Evolutionary conservation across 2,797 vertebrate species (phyloP).

Genomic region (Apogon talboti): DNA sequence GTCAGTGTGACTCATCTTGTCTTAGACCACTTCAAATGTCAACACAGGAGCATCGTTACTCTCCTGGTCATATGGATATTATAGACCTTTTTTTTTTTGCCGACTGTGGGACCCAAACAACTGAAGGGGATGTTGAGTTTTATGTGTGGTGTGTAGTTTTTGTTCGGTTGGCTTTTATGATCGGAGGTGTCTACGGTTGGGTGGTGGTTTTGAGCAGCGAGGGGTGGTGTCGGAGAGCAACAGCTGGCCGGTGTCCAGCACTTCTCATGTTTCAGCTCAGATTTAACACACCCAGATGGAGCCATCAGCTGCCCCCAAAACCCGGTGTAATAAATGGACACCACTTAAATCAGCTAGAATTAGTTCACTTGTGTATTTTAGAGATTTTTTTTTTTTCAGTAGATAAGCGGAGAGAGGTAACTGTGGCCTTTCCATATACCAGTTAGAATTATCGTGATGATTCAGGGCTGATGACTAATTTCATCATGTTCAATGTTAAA

Average conservation of each 20-base stretch:
- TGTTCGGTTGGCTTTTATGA: constrained; percentile 35
- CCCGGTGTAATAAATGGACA: constrained; percentile 27
- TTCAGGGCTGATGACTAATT: neutral
- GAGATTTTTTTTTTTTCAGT: neutral
- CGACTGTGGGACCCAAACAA: constrained; percentile 18
- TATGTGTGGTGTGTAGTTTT: constrained; percentile 11
- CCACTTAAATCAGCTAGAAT: constrained; percentile 30
- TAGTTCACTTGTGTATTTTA: constrained; percentile 6
- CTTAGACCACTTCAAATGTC: constrained; percentile 51
- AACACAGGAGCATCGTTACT: constrained; percentile 30
- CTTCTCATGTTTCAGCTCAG: constrained; percentile 76
- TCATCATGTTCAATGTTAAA: neutral
- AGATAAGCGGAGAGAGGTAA: neutral
- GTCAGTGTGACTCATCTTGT: constrained; percentile 59
- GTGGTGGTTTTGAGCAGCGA: constrained; percentile 47
- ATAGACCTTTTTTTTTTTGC: constrained; percentile 8
- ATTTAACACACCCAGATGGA: constrained; percentile 77
- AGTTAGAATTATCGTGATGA: constrained; percentile 3
- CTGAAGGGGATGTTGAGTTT: neutral
- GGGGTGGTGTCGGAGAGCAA: constrained; percentile 62
- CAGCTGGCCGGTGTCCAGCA: constrained; percentile 72
- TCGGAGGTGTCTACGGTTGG: constrained; percentile 50
- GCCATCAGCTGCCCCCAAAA: constrained; percentile 68
- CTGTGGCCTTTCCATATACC: neutral
- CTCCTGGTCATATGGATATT: constrained; percentile 5